Base-by-base conservation (phyloP, 2,113 vertebrate species). In the Bettongia penicillata region DNA sequence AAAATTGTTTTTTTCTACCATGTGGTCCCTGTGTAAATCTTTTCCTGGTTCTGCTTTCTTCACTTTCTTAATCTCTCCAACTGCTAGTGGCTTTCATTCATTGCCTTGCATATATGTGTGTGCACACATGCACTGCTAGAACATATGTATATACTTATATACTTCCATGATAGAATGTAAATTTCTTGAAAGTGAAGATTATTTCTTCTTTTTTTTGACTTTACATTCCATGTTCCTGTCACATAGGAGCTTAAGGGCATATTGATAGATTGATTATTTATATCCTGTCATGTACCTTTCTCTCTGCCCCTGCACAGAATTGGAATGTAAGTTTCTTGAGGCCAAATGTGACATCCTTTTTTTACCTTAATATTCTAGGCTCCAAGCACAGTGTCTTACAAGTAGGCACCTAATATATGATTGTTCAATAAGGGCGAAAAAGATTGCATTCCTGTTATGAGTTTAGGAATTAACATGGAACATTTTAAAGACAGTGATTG, bases 381-480 rank as follows among this genome's bases (percentile, higher is more conserved):
- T 84, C 68, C n/a, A 8, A 19, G 16, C 68, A 84, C n/a, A 84
- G 14, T 43, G n/a, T 84, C 37, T 77, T 84, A 43, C n/a, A 43
- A n/a, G 12, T 22, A 84, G 19, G 16, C 37, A 23, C n/a, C n/a
- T 43, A 84, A 84, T 43, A 22, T 1, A 22, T 43, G 14, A 95
- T 93, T 93, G 89, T 94, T 61, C 93, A 91, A 93, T 95, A 47
- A 90, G 23, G 93, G 51, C 49, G 61, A 91, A 91, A 95, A 53
- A 1, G 23, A 91, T 49, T 89, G 8, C n/a, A 94, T 96, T 95
- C 93, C 93, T 2, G 51, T 92, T 91, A 55, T 95, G 7, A 43
- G 94, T 95, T 95, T 95, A 57, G 8, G 96, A 93, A 22, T 90
- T 48, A 90, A n/a, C 93, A 93, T 10, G 23, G 94, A 93, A 48